Conservation (phyloP, 2,113 vertebrate genomes). For the Tragelaphus scriptus region DNA sequence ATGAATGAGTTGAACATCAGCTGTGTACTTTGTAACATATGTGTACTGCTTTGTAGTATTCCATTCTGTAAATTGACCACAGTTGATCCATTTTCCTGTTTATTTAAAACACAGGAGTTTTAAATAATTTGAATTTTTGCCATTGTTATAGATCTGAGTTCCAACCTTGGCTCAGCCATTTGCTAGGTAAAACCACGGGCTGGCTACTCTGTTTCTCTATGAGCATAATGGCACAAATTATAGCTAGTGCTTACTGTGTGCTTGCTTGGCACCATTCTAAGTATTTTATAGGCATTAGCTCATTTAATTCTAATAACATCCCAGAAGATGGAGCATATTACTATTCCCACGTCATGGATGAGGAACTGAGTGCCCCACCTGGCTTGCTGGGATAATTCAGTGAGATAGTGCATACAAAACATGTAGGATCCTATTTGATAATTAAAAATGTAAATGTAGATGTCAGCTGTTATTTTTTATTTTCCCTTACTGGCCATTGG, state of each 20-base stretch:
- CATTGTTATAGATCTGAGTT: neutral
- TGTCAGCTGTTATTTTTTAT: neutral
- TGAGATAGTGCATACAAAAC: neutral
- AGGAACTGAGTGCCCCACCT: neutral
- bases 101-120: neutral
- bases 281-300: neutral
- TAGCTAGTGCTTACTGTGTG: neutral
- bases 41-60: neutral
- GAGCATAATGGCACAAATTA: neutral
- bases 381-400: neutral
- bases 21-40: constrained; percentile 11
- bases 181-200: neutral
- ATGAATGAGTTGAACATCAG: neutral
- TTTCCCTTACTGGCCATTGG: neutral
- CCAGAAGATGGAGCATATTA: neutral
- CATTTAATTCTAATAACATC: neutral
- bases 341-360: neutral
- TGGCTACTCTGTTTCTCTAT: neutral
- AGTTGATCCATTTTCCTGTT: neutral
- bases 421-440: neutral
- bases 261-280: neutral
- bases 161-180: neutral
- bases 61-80: neutral
- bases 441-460: neutral
- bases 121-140: neutral